A percentile compares a stretch with the other conserved stretches of the same genome.
These are phyloP conservation scores for Mesodorylaimus sp. DNA, from an alignment of 2,888 invertebrate genomes.

Conservation along the genomic window DNA sequence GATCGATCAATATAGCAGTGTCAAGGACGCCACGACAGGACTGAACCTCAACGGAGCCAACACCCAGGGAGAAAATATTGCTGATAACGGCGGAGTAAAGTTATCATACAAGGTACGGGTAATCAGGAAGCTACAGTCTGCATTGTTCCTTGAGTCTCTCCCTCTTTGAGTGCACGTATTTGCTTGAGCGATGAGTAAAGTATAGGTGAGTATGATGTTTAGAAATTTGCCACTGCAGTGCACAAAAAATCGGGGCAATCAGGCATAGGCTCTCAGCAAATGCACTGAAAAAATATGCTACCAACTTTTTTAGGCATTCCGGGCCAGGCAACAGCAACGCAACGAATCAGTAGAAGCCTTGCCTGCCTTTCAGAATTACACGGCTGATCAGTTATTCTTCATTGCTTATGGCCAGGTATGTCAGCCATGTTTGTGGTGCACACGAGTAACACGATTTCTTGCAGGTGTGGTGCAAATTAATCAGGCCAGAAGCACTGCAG, in stretches of 20 bases:
- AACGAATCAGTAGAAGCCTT: constrained; percentile 16
- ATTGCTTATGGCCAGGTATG: constrained; percentile 31
- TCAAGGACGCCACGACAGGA: constrained; percentile 17
- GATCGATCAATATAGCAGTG: constrained; percentile 19
- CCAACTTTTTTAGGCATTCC: no score
- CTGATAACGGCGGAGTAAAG: constrained; percentile 20
- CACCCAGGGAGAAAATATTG: constrained; percentile 23
- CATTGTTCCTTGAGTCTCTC: no score
- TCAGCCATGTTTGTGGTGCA: no score
- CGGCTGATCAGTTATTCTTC: constrained; percentile 35
- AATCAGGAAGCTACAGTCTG: no score
- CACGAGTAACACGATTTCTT: neutral
- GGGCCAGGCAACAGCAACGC: no score
- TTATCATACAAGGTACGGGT: neutral
- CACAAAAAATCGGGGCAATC: no score
- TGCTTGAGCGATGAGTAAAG: no score
- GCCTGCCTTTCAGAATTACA: constrained; percentile 30
- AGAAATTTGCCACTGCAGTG: no score
- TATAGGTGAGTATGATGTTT: no score
- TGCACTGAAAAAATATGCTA: no score
- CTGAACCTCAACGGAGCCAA: constrained; percentile 19
- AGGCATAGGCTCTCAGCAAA: no score
- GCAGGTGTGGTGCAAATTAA: neutral
- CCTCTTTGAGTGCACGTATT: no score
- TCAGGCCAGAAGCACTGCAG: neutral